phyloP scores from a whole-genome alignment of 2,113 vertebrate genomes.

The Cephalopholis sonnerati region DNA sequence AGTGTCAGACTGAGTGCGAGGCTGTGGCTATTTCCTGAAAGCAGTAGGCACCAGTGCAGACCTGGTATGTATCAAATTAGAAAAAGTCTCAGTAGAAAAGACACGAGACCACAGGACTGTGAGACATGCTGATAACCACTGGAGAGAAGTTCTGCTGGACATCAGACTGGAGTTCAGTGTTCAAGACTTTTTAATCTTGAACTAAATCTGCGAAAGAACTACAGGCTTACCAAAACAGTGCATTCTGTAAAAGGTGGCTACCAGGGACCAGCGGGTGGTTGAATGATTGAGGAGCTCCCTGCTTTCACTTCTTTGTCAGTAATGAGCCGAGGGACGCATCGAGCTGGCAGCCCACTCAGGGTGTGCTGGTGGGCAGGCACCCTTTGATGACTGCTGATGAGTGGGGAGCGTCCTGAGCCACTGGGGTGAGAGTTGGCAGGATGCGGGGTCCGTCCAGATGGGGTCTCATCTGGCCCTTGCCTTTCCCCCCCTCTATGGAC shows the following conservation, averaged over 20 bases:
- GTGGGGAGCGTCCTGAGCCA: conserved; percentile 54
- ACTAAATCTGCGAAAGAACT: conserved; percentile 1
- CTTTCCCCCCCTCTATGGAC: conserved; percentile 18
- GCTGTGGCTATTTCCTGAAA: background rate
- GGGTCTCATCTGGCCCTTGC: conserved; percentile 75
- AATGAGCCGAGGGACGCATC: conserved; percentile 68
- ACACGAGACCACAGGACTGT: background rate
- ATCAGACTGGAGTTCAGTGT: background rate
- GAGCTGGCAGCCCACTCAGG: conserved; percentile 66
- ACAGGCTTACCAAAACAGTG: background rate
- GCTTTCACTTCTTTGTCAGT: conserved; percentile 57
- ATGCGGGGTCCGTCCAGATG: conserved; percentile 77
- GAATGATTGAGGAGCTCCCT: conserved; percentile 68
- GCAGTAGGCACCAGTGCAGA: background rate
- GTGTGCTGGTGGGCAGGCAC: conserved; percentile 63
- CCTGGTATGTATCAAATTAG: background rate
- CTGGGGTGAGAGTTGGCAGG: conserved; percentile 78
- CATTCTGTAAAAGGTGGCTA: background rate
- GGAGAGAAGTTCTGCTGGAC: conserved; percentile 3
- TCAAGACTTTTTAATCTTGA: conserved; percentile 1
- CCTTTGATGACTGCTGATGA: conserved; percentile 79
- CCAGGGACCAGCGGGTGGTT: conserved; percentile 41
- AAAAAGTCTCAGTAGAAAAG: background rate
- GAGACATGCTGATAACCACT: background rate
- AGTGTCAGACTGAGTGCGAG: background rate